Base-by-base conservation (phyloP, 2,888 invertebrate species). In the Augochlorella aurata region DNA sequence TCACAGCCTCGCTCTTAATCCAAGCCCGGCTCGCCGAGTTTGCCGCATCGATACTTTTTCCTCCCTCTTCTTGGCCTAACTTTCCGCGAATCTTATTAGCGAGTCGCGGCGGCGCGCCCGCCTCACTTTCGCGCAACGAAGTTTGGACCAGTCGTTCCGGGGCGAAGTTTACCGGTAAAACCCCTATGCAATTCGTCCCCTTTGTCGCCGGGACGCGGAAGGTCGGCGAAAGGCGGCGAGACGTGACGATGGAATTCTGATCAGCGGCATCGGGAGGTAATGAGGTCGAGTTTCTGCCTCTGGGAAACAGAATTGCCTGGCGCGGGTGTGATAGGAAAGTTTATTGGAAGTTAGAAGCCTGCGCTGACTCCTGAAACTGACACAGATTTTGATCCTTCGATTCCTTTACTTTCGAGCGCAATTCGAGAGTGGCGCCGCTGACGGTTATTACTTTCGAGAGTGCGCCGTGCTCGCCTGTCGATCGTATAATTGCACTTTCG, bases 41-140 rank as follows among this genome's bases (percentile, higher is more conserved):
- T 74, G 45, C 72, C 65, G 66, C 79, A 70, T 74, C 66, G 54
- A 63, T 77, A 76, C 69, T 81, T 85, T 79, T 80, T 79, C 74
- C 73, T 69, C 69, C n/a, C 24, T 69, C 52, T 21, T 61, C 45
- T 71, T 69, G 61, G 44, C 44, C 65, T 52, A 84, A 83, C 81
- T 82, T 82, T 68, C 54, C 21, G 63, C 69, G 78, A 85, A 85
- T 85, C 82, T 85, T 82, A 85, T 85, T 83, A 85, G 80, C 76
- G 54, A 49, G 49, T 29, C 70, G 45, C 74, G 18, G 63, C 29
- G 49, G 24, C 63, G 45, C 74, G 10, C 12, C 12, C 4, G 70
- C 75, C 54, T 58, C 54, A 14, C 54, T 67, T 77, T 79, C 29
- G 47, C 16, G 18, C 14, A 65, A 69, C 38, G 58, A 83, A 83